A percentile compares a stretch with the other conserved stretches of the same genome.
Conservation (phyloP, 30 jellyfish, hydroid and myxozoan genomes). For the Sanderia malayensis region DNA sequence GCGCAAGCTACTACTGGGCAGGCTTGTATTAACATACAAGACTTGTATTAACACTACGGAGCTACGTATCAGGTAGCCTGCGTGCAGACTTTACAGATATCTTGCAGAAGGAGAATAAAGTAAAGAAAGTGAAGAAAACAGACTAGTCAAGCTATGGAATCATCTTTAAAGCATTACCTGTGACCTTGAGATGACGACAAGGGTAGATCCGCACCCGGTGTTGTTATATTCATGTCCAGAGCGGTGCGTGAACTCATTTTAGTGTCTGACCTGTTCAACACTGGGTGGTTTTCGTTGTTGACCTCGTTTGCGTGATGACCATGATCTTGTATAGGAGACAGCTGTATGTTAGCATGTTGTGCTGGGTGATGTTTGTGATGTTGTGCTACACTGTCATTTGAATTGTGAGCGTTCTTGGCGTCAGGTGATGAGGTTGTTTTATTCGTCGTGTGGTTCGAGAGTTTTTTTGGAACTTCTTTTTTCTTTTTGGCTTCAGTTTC, state of each 20-base stretch:
- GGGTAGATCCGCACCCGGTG: constrained; percentile 87
- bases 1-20: no score
- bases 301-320: constrained; percentile 44
- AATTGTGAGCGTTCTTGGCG: constrained; percentile 32
- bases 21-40: no score
- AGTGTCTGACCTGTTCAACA: constrained; percentile 69
- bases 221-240: constrained; percentile 55
- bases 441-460: constrained; percentile 33
- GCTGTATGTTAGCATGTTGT: constrained; percentile 44
- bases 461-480: constrained; percentile 25
- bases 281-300: constrained; percentile 7
- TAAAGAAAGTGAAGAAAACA: neutral
- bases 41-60: no score
- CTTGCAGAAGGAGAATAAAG: no score
- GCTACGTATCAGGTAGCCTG: no score
- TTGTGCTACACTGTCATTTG: constrained; percentile 16
- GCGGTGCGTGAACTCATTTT: constrained; percentile 64
- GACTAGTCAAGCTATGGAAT: no score
- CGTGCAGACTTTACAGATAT: no score
- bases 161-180: no score
- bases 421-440: constrained; percentile 61
- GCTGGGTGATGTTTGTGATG: constrained; percentile 40
- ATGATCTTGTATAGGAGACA: constrained; percentile 51
- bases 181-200: constrained; percentile 54
- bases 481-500: constrained; percentile 38